phyloP scores from a whole-genome alignment of 1,140 invertebrate species.

The Drosophila pandora region DNA sequence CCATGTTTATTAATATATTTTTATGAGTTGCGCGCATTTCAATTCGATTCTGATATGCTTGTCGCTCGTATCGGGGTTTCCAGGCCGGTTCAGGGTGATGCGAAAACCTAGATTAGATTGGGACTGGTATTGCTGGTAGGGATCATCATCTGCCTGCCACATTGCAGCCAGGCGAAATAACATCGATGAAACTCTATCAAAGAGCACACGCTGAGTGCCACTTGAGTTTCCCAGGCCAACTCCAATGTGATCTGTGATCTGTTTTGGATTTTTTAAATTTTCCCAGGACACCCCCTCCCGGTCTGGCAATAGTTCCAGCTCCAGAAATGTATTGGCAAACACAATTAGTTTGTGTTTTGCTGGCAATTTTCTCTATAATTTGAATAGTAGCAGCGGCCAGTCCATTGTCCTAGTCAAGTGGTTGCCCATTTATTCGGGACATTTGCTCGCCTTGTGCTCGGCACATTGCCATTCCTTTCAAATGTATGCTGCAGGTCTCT shows the following conservation, averaged over 20 bases:
- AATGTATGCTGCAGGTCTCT: constrained; percentile 12
- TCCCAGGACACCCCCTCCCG: constrained; percentile 48
- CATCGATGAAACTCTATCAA: constrained; percentile 29
- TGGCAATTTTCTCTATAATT: constrained; percentile 76
- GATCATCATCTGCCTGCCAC: constrained; percentile 65
- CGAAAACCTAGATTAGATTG: constrained; percentile 41
- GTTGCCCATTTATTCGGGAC: constrained; percentile 50
- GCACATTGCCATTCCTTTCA: constrained; percentile 47
- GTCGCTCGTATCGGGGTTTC: constrained; percentile 57
- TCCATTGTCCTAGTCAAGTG: constrained; percentile 66
- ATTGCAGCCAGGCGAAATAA: constrained; percentile 52
- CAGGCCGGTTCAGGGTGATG: constrained; percentile 39
- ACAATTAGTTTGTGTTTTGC: constrained; percentile 78
- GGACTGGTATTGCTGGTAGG: constrained; percentile 9
- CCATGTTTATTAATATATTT: constrained; percentile 32
- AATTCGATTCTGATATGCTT: constrained; percentile 66
- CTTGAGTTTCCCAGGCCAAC: constrained; percentile 69
- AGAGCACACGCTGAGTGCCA: constrained; percentile 48
- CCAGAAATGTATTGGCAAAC: constrained; percentile 34
- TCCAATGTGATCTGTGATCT: constrained; percentile 37
- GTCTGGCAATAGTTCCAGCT: neutral
- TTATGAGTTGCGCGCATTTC: constrained; percentile 70
- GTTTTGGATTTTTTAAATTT: constrained; percentile 9
- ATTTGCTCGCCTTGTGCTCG: constrained; percentile 32
- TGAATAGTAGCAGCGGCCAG: constrained; percentile 65